Evolutionary conservation across 2,888 invertebrate species (phyloP), one percentile per base, ranked within the genome.

Genomic region (Acronicta psi): DNA sequence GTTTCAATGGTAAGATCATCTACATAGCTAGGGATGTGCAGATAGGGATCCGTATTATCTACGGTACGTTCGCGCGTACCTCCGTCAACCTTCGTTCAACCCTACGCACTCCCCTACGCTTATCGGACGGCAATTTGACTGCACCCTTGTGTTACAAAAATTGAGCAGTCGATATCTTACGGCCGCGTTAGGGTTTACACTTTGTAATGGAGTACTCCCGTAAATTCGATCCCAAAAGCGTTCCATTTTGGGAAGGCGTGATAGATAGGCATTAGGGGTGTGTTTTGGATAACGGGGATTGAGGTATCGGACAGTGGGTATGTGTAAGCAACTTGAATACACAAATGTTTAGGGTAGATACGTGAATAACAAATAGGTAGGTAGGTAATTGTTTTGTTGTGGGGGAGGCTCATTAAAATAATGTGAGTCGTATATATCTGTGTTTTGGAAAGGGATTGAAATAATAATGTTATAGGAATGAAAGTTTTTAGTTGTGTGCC

Each of bases 41-140:
- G 52, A 57, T 52, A 59, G 52, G 40, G 29, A 51, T 17, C 57
- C 55, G 67, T 75, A 59, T 52, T 67, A 43, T 66, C 36, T 67
- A 72, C 34, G 13, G 75, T 59, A 59, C 62, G 65, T 77, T 76
- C 66, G 66, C 75, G 67, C 76, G 74, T 78, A 79, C 82, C 81
- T 80, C 73, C 73, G 79, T 85, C 84, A 84, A 80, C 76, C 79
- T 77, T 71, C 77, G 73, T 78, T 75, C 71, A 73, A 69, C 61
- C 75, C 72, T 72, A 76, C 77, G 76, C 75, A 73, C 63, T 71
- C 68, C 77, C 69, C 61, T 55, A 60, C 64, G 69, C 77, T 80
- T 81, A 83, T 83, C 82, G 58, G 71, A 51, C 53, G 69, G 65
- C 77, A 82, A 83, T 82, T 81, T 79, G 79, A 67, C 69, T 69